Percentiles rank a stretch among this genome's conserved stretches.
Conservation (phyloP, 2,888 invertebrate genomes). For the Pseudanteris insignis region DNA sequence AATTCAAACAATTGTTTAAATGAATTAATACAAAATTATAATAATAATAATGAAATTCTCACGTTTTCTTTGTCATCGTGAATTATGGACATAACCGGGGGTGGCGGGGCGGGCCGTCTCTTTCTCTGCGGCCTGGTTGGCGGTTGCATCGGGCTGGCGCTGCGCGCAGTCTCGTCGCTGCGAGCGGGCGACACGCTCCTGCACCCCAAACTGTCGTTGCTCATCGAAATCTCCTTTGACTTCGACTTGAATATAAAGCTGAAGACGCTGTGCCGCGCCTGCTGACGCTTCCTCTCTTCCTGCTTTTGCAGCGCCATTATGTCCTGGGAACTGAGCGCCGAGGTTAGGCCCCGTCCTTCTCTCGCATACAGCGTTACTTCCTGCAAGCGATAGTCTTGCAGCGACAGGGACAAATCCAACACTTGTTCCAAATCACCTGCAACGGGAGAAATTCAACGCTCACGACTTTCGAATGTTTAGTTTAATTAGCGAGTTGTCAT, state of each 20-base stretch:
- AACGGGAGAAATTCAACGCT: constrained; percentile 15
- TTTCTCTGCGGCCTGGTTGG: constrained; percentile 70
- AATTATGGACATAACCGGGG: constrained; percentile 60
- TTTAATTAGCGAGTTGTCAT: constrained; percentile 3
- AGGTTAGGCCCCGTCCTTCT: constrained; percentile 62
- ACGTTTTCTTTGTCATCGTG: constrained; percentile 32
- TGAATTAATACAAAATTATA: too few relatives aligned
- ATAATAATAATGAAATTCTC: too few relatives aligned
- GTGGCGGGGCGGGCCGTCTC: constrained; percentile 71
- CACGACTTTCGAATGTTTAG: constrained; percentile 13
- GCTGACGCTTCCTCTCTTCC: constrained; percentile 69
- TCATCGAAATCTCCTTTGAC: constrained; percentile 66
- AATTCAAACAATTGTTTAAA: too few relatives aligned
- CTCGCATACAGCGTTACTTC: constrained; percentile 73
- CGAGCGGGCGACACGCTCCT: constrained; percentile 71
- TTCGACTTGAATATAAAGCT: constrained; percentile 68
- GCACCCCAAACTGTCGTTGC: constrained; percentile 68
- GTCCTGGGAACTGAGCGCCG: constrained; percentile 68
- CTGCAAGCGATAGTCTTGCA: constrained; percentile 74
- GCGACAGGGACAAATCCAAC: constrained; percentile 70
- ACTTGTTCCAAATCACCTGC: constrained; percentile 71
- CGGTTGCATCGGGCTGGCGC: constrained; percentile 36
- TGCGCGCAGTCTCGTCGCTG: constrained; percentile 69
- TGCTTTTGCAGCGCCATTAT: constrained; percentile 71
- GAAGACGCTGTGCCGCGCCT: constrained; percentile 68